phyloP scores from a whole-genome alignment of 2,113 vertebrate genomes.

The Antigone vipio region DNA sequence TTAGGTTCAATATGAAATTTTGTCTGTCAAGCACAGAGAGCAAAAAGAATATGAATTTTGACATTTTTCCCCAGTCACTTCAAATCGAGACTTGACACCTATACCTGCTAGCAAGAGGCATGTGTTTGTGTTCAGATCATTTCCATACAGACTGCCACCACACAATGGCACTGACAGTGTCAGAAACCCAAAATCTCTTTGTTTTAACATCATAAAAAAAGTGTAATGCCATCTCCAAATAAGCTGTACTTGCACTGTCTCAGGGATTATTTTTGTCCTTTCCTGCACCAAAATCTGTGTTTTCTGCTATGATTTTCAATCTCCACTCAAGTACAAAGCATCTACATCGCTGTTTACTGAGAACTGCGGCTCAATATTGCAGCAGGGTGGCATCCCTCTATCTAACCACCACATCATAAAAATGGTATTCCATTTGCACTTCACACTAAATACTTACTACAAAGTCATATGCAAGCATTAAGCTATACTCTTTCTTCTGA shows the following conservation, averaged over 20 bases:
- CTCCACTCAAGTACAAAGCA: neutral
- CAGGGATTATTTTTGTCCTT: neutral
- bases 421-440: neutral
- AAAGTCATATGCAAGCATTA: neutral
- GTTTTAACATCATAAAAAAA: neutral
- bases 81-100: neutral
- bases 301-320: neutral
- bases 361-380: neutral
- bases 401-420: neutral
- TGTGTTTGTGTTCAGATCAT: neutral
- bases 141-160: neutral
- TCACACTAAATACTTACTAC: neutral
- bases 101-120: neutral
- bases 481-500: neutral
- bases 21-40: neutral
- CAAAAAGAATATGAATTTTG: conserved; percentile 13
- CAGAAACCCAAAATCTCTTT: neutral
- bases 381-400: neutral
- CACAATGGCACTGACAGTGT: neutral
- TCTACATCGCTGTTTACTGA: neutral
- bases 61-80: conserved; percentile 13
- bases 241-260: neutral
- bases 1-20: conserved; percentile 15
- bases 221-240: neutral
- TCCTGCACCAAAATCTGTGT: neutral